Conservation (phyloP, 2,113 vertebrate species). For the Cyanocitta stelleri region DNA sequence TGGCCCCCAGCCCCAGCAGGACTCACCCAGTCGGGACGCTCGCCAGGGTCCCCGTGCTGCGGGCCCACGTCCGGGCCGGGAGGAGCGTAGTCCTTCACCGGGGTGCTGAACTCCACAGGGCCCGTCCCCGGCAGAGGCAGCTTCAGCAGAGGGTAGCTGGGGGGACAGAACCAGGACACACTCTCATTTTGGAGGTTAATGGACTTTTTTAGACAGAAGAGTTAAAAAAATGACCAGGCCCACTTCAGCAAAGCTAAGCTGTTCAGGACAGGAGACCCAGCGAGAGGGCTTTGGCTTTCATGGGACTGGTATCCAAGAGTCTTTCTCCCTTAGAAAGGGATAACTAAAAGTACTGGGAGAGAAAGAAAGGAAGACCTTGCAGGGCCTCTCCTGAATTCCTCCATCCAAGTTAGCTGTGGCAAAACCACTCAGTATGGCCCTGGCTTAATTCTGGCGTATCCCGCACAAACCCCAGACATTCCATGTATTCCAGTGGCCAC, state of each 20-base stretch:
- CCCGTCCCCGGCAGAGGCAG: slow-evolving; percentile 92
- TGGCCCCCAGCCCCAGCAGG: not conserved
- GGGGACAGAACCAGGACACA: not conserved
- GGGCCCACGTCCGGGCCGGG: slow-evolving; percentile 63
- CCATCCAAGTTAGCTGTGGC: rapidly evolving
- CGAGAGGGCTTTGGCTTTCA: rapidly evolving
- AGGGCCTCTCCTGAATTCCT: not conserved
- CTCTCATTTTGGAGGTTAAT: rapidly evolving
- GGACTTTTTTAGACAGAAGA: not conserved
- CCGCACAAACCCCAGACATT: rapidly evolving
- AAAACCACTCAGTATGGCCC: not conserved
- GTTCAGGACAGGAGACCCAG: not conserved
- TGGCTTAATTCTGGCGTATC: rapidly evolving
- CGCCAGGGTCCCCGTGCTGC: slow-evolving; percentile 70
- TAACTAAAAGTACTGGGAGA: not conserved
- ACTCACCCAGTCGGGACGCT: slow-evolving; percentile 83
- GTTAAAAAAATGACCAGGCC: rapidly evolving
- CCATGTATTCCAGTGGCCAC: rapidly evolving
- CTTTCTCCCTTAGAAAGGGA: not conserved
- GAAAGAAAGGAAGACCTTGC: not conserved
- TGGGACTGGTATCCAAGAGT: rapidly evolving
- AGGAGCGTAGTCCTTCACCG: slow-evolving; percentile 82
- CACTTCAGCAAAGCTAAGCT: no score
- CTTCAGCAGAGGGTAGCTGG: slow-evolving; percentile 89
- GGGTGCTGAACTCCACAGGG: slow-evolving; percentile 92